Evolutionary conservation across 2,113 vertebrate species (phyloP).

Genomic region (Xerus inauris): DNA sequence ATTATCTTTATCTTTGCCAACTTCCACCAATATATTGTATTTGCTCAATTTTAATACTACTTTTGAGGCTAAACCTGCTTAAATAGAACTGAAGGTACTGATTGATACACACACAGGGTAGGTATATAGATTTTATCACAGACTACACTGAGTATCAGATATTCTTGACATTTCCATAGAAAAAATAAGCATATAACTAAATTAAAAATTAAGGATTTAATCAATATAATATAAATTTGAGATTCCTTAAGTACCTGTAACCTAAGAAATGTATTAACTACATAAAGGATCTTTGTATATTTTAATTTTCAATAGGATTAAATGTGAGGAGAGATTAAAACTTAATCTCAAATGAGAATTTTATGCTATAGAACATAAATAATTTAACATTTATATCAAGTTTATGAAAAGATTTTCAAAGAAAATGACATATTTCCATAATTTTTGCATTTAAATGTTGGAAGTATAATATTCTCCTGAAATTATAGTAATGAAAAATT

Average conservation of each 20-base stretch:
- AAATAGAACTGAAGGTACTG: background rate
- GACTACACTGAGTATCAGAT: background rate
- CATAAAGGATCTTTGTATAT: background rate
- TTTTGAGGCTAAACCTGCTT: background rate
- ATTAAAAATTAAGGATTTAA: background rate
- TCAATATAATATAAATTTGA: background rate
- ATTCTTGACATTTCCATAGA: background rate
- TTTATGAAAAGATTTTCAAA: background rate
- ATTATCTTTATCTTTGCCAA: slow-evolving; percentile 80
- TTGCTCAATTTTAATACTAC: slow-evolving; percentile 63
- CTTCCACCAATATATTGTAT: slow-evolving; percentile 42
- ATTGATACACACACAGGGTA: background rate
- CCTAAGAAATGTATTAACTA: background rate
- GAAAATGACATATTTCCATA: background rate
- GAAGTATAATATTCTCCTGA: background rate
- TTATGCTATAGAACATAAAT: background rate
- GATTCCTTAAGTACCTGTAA: background rate
- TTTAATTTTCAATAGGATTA: background rate
- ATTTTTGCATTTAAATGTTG: background rate
- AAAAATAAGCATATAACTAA: background rate
- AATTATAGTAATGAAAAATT: background rate
- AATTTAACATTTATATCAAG: background rate
- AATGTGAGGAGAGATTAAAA: background rate
- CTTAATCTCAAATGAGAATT: background rate
- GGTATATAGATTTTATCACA: background rate